Conservation (phyloP, 2,113 vertebrate species). For the Osmerus mordax region DNA sequence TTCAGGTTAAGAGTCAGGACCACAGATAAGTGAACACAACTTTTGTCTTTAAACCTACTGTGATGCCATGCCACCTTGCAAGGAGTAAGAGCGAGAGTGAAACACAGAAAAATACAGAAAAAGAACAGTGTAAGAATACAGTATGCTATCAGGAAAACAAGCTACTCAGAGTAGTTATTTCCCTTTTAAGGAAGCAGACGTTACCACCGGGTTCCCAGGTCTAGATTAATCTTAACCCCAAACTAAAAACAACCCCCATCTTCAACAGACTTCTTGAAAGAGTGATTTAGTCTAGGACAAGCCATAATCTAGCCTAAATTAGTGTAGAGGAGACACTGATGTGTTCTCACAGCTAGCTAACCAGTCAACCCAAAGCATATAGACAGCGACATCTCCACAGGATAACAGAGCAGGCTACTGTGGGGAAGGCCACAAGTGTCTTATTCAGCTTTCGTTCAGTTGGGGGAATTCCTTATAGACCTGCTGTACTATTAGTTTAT, state of each 20-base stretch:
- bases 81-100: slow-evolving; percentile 5
- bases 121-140: slow-evolving; percentile 15
- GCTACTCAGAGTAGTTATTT: slow-evolving; percentile 53
- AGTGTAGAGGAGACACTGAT: too few species aligned
- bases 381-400: slow-evolving; percentile 20
- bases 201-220: not conserved
- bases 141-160: slow-evolving; percentile 28
- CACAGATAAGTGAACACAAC: slow-evolving; percentile 14
- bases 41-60: slow-evolving; percentile 5
- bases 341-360: too few species aligned
- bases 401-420: slow-evolving; percentile 46
- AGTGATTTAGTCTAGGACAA: too few species aligned
- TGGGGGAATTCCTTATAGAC: slow-evolving; percentile 92
- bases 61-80: slow-evolving; percentile 1
- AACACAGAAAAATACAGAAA: slow-evolving; percentile 10
- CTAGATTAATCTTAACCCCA: too few species aligned
- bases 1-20: slow-evolving; percentile 17
- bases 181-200: slow-evolving; percentile 47
- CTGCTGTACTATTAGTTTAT: slow-evolving; percentile 91
- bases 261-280: too few species aligned
- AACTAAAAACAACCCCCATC: too few species aligned
- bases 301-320: too few species aligned
- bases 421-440: slow-evolving; percentile 25
- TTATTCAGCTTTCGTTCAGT: slow-evolving; percentile 63
- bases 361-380: too few species aligned